Conservation (phyloP, 2,113 vertebrate genomes). For the Zosterops borbonicus region DNA sequence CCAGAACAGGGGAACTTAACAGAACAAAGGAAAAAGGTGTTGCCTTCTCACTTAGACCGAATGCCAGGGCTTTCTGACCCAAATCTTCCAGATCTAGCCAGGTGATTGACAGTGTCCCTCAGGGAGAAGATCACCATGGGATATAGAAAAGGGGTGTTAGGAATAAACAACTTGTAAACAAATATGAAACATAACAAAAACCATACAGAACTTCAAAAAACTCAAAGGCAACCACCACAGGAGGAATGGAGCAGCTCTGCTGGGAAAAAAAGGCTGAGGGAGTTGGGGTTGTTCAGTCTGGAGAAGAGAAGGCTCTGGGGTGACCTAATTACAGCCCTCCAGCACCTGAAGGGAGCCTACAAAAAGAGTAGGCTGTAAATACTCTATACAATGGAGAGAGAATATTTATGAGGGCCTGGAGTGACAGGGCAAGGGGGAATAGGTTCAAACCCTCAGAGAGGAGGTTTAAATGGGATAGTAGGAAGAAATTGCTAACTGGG, state of each 20-base stretch:
- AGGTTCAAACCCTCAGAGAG: background rate
- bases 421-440: background rate
- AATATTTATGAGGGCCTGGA: background rate
- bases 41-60: no score
- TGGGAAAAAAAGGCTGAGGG: background rate
- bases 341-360: background rate
- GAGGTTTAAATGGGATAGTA: background rate
- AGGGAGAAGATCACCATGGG: no score
- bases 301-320: background rate
- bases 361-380: background rate
- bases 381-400: background rate
- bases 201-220: no score
- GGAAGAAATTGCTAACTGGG: background rate
- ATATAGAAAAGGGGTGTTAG: no score
- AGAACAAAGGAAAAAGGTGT: no score
- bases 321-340: background rate
- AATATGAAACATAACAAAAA: no score
- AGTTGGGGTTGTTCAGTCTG: background rate
- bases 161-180: no score
- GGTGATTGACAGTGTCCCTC: no score
- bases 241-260: background rate
- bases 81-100: no score
- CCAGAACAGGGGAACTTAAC: no score
- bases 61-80: no score
- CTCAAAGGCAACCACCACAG: no score